Conservation (phyloP, 2,888 invertebrate species). For the Campopleginae sp. region DNA sequence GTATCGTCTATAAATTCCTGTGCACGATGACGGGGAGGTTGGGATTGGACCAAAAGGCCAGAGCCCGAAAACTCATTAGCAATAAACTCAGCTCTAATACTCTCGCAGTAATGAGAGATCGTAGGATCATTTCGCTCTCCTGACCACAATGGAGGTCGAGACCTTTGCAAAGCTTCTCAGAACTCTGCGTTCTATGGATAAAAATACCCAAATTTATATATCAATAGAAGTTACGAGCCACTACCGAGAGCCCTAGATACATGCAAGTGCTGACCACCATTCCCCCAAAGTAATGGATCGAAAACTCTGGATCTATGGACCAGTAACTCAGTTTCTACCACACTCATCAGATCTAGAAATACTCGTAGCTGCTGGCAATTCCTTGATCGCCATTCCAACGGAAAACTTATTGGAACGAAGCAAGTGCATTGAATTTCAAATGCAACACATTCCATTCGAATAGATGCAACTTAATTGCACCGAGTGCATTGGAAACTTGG, state of each 20-base stretch:
- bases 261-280: conserved; percentile 43
- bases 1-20: conserved; percentile 4
- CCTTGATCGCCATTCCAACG: background rate
- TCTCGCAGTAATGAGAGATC: conserved; percentile 44
- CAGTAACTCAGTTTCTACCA: background rate
- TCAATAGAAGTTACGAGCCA: conserved; percentile 11
- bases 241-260: conserved; percentile 7
- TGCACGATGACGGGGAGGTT: conserved; percentile 46
- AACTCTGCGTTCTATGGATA: conserved; percentile 4
- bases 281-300: conserved; percentile 24
- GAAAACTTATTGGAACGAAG: background rate
- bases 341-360: conserved; percentile 13
- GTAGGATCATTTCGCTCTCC: conserved; percentile 41
- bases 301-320: conserved; percentile 16
- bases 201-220: conserved; percentile 8
- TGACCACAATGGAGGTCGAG: conserved; percentile 27
- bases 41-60: conserved; percentile 44
- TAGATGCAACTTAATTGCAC: background rate
- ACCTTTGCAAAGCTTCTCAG: conserved; percentile 25
- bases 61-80: conserved; percentile 52
- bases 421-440: background rate
- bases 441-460: background rate
- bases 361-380: background rate
- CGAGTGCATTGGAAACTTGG: no score
- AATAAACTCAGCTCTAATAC: conserved; percentile 58